These are phyloP conservation scores for Tyrannus savana DNA, from an alignment of 2,113 vertebrate species.

Conservation along the genomic window DNA sequence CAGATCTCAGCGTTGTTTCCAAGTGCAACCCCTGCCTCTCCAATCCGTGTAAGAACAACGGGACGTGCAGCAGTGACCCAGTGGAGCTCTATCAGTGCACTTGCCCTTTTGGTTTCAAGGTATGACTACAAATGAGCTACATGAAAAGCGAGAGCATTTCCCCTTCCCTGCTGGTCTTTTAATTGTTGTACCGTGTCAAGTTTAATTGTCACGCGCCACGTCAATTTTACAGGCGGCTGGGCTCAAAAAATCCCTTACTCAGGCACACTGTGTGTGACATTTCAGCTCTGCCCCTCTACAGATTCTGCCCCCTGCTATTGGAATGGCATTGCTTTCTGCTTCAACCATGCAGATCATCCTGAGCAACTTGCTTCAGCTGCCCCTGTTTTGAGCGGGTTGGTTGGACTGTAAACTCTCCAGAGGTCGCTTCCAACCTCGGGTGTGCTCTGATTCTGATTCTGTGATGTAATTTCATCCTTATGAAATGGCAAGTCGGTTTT, in stretches of 20 bases:
- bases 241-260: neutral
- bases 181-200: neutral
- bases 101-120: conserved; percentile 94
- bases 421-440: neutral
- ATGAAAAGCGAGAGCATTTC: neutral
- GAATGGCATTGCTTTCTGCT: neutral
- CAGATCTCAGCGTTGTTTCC: conserved; percentile 84
- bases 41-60: conserved; percentile 90
- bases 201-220: neutral
- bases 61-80: conserved; percentile 84
- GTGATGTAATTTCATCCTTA: neutral
- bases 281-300: neutral
- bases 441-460: neutral
- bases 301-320: neutral
- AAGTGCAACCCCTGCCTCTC: conserved; percentile 95
- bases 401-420: neutral
- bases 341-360: neutral
- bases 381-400: neutral
- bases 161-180: neutral
- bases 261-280: neutral
- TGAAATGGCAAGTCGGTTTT: neutral
- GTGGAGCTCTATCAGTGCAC: conserved; percentile 88
- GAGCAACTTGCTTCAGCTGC: neutral
- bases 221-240: neutral
- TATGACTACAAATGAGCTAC: conserved; percentile 42